Conservation (phyloP, 2,888 invertebrate genomes). For the Pachymerium ferrugineum region DNA sequence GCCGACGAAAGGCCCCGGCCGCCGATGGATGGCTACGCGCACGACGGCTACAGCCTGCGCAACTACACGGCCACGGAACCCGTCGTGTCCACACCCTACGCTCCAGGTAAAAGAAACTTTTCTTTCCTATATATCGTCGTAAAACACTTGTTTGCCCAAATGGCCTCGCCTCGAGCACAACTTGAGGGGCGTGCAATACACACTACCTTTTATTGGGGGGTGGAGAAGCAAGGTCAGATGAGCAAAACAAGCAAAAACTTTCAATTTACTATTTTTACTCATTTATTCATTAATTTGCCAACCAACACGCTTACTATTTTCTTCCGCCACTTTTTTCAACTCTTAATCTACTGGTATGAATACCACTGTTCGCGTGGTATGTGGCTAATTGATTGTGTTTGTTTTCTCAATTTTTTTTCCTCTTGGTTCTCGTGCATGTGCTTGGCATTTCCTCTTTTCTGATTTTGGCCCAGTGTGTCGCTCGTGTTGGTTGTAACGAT, state of each 20-base stretch:
- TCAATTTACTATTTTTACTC: no score
- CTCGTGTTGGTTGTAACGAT: background rate
- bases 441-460: background rate
- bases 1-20: slow-evolving; percentile 42
- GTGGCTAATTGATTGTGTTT: slow-evolving; percentile 25
- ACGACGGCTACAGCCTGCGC: slow-evolving; percentile 68
- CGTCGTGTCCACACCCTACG: slow-evolving; percentile 68
- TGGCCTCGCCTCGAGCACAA: slow-evolving; percentile 57
- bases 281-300: no score
- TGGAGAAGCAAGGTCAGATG: slow-evolving; percentile 10
- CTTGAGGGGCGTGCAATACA: slow-evolving; percentile 49
- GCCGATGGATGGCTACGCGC: slow-evolving; percentile 59
- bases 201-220: slow-evolving; percentile 32
- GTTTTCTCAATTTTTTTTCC: background rate
- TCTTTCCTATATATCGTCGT: slow-evolving; percentile 32
- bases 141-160: slow-evolving; percentile 42
- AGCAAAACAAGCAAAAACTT: slow-evolving; percentile 11
- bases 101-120: slow-evolving; percentile 59
- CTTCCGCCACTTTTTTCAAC: background rate
- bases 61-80: slow-evolving; percentile 59
- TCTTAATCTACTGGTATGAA: background rate
- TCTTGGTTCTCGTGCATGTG: background rate
- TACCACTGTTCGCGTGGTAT: slow-evolving; percentile 1
- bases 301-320: background rate
- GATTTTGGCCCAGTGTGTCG: slow-evolving; percentile 19